phyloP scores from a whole-genome alignment of 2,113 vertebrate species.

The Cygnus buccinator region DNA sequence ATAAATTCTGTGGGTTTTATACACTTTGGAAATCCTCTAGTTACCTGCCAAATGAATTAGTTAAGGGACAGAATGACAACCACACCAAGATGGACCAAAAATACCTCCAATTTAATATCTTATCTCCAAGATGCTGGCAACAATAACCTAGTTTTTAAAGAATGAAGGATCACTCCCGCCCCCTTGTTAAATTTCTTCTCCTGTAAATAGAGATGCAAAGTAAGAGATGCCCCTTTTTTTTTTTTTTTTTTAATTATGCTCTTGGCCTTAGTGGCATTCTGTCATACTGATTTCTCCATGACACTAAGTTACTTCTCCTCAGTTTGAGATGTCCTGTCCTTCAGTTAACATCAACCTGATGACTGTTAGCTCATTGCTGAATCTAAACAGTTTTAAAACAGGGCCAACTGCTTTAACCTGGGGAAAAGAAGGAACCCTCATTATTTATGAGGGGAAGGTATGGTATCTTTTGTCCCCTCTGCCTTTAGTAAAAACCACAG shows the following conservation, averaged over 20 bases:
- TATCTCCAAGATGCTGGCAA: not conserved
- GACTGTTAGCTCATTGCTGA: not conserved
- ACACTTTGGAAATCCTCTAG: not conserved
- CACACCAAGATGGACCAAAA: not conserved
- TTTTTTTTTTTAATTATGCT: not conserved
- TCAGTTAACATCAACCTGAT: not conserved
- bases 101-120: not conserved
- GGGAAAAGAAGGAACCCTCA: not conserved
- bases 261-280: not conserved
- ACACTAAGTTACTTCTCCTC: not conserved
- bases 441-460: not conserved
- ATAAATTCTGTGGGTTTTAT: not conserved
- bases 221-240: not conserved
- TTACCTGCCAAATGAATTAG: not conserved
- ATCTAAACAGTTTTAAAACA: not conserved
- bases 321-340: not conserved
- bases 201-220: slow-evolving; percentile 1
- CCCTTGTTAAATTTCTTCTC: not conserved
- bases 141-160: not conserved
- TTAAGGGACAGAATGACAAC: not conserved
- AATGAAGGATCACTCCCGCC: not conserved
- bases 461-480: not conserved
- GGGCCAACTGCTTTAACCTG: not conserved
- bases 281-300: slow-evolving; percentile 5
- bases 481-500: not conserved